These are phyloP conservation scores for Carcharodon carcharias DNA, from an alignment of 2,797 vertebrate species.

Conservation along the genomic window DNA sequence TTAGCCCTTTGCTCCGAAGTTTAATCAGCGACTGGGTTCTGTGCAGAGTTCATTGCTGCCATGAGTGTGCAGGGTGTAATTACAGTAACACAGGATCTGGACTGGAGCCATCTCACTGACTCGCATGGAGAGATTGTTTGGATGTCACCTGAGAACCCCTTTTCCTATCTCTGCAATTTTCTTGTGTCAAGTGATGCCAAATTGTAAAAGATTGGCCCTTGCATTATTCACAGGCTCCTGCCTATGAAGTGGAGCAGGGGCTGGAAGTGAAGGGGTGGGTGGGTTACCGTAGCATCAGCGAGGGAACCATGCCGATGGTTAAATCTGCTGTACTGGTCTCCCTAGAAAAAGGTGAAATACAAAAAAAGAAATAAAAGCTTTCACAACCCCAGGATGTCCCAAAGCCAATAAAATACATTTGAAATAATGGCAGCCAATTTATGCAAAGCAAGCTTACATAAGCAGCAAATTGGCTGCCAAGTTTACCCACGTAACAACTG, in stretches of 20 bases:
- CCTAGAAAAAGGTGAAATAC: neutral
- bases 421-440: neutral
- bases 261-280: neutral
- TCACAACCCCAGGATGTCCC: neutral
- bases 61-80: conserved; percentile 15
- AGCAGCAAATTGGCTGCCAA: too few species aligned
- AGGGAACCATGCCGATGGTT: neutral
- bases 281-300: neutral
- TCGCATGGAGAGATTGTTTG: neutral
- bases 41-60: neutral
- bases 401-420: neutral
- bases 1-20: neutral
- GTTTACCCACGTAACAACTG: neutral
- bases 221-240: conserved; percentile 10
- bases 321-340: neutral
- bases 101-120: conserved; percentile 5
- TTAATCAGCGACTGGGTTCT: neutral
- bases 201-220: neutral
- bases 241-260: neutral
- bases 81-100: conserved; percentile 8
- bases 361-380: neutral
- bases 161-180: conserved; percentile 21
- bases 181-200: neutral
- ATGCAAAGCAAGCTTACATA: neutral
- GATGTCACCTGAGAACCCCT: neutral